Evolutionary conservation across 2,113 vertebrate genomes (phyloP).

Genomic region (Nestor notabilis): DNA sequence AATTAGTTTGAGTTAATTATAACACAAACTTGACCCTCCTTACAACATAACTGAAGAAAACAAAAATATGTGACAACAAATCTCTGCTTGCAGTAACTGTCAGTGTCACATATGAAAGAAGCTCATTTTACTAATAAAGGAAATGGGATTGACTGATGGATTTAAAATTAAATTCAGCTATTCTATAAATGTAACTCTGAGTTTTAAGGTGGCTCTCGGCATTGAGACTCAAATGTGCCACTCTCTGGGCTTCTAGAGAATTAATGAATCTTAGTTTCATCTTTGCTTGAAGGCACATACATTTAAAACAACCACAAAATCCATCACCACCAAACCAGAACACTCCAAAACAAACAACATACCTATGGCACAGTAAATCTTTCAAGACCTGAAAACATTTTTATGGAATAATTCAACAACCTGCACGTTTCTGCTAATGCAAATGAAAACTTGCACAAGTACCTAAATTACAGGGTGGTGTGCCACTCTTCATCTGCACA

Average conservation of each 20-base stretch:
- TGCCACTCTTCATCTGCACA: constrained; percentile 49
- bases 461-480: constrained; percentile 65
- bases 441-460: constrained; percentile 56
- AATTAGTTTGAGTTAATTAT: constrained; percentile 13
- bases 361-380: background rate
- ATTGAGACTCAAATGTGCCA: background rate
- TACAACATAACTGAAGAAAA: constrained; percentile 12
- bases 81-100: background rate
- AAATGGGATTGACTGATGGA: background rate
- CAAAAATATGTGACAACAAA: constrained; percentile 36
- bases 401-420: constrained; percentile 15
- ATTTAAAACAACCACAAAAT: constrained; percentile 23
- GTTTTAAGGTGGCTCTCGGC: constrained; percentile 16
- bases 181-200: constrained; percentile 8
- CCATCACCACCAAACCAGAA: background rate
- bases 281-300: background rate
- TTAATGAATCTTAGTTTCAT: background rate
- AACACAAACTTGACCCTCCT: constrained; percentile 20
- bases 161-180: constrained; percentile 25
- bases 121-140: constrained; percentile 34
- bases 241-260: background rate
- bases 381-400: constrained; percentile 22
- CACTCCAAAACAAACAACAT: constrained; percentile 4
- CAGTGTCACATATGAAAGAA: background rate
- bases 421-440: constrained; percentile 24